Evolutionary conservation across 1,140 invertebrate species (phyloP), one percentile per base, ranked within the genome.

Genomic region (Meloidogyne floridensis): DNA sequence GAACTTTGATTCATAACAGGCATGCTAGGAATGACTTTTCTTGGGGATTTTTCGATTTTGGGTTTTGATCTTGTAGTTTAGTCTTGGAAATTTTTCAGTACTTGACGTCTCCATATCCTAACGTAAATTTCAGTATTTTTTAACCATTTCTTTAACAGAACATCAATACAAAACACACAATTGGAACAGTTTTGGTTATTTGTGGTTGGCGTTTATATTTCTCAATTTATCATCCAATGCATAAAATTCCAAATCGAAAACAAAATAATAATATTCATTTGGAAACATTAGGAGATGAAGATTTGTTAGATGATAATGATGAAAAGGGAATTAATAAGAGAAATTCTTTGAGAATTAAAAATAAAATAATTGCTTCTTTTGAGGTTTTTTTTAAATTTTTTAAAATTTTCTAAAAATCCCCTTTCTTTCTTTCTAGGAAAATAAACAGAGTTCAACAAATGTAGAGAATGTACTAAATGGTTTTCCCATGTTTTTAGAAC

Each of bases 171-270:
- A 93, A 95, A 86, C 98, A 98, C 92, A 98, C 96, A 91, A 94
- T 98, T 54, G 97, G 97, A 7, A 99, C 97, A 32, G 96, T 99
- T 53, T 91, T 99, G 32, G 94, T 96, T 2, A 91, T 98, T 56
- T 98, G 98, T 91, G 96, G 96, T 5, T 95, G 96, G 91, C 92
- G 96, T 74, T 96, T 96, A 91, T 98, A 98, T 91, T 98, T 98
- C 91, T 98, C 95, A 90, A 96, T 99, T 92, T 98, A 97, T 91
- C 96, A 99, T 91, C 95, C 96, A 56, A 89, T 85, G 81, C 87
- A 90, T 75, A 71, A 56, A 8, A 75, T 81, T 15, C 15, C 78
- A 2, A 81, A 76, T 6, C 5, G 3, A 47, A 54, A 80, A n/a
- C 80, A 80, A 2, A 77, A 79, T n/a, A 32, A 32, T 32, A 71